A percentile compares a stretch with the other conserved stretches of the same genome.
phyloP scores from a whole-genome alignment of 2,888 invertebrate species.

The Pachliopta kotzebuea region DNA sequence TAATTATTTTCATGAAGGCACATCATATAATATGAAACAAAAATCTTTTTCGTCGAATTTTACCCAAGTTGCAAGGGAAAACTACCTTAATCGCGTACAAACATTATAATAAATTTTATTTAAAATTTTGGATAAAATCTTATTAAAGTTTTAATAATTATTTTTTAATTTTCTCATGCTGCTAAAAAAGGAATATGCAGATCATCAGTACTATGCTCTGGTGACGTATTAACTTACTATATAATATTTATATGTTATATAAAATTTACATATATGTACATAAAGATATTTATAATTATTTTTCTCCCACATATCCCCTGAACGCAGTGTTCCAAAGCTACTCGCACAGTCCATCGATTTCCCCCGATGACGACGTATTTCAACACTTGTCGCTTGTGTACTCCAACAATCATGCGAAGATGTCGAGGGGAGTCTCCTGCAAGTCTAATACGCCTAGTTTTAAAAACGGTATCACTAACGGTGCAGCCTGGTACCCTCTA shows the following conservation, averaged over 20 bases:
- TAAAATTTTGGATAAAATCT: background rate
- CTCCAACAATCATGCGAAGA: slow-evolving; percentile 92
- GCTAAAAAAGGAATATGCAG: slow-evolving; percentile 84
- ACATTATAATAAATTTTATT: no score
- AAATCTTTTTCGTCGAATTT: no score
- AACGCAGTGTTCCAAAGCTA: slow-evolving; percentile 93
- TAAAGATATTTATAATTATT: slow-evolving; percentile 11
- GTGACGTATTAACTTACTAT: slow-evolving; percentile 71
- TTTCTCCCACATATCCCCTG: slow-evolving; percentile 76
- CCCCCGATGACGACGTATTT: slow-evolving; percentile 96
- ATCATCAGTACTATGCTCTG: slow-evolving; percentile 86
- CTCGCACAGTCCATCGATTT: slow-evolving; percentile 88
- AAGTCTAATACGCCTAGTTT: slow-evolving; percentile 87
- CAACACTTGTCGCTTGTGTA: slow-evolving; percentile 91
- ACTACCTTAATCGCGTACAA: no score
- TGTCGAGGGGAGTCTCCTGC: slow-evolving; percentile 92
- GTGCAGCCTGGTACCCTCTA: slow-evolving; percentile 95
- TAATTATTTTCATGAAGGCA: no score
- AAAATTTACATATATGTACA: no score
- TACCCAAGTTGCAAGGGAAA: no score
- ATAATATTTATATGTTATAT: background rate
- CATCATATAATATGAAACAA: no score
- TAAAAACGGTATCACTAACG: slow-evolving; percentile 95
- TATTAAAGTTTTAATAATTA: slow-evolving; percentile 26
- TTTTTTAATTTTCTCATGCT: slow-evolving; percentile 56